These are phyloP conservation scores for Galerucella nymphaeae DNA, from an alignment of 2,888 invertebrate species.

Conservation along the genomic window DNA sequence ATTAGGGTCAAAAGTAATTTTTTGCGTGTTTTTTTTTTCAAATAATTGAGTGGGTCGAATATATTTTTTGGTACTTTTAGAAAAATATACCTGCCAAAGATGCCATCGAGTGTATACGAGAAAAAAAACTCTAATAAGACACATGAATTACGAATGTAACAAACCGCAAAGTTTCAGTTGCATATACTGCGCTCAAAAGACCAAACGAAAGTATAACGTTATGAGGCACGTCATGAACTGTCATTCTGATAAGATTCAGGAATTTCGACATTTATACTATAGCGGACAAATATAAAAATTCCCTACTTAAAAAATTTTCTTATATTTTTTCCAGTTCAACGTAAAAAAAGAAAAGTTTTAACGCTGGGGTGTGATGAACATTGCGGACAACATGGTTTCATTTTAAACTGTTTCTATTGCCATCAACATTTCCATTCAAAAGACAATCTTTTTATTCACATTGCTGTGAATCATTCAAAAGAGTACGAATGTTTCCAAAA, in stretches of 20 bases:
- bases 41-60: background rate
- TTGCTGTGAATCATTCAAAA: background rate
- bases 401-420: background rate
- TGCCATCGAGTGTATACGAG: background rate
- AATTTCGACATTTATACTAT: background rate
- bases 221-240: background rate
- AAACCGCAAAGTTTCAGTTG: background rate
- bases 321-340: background rate
- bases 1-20: no score
- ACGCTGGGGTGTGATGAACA: background rate
- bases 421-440: background rate
- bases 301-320: background rate
- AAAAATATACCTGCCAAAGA: slow-evolving; percentile 12
- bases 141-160: background rate
- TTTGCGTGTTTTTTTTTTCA: no score
- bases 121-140: background rate
- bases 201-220: background rate
- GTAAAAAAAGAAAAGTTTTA: background rate
- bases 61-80: background rate
- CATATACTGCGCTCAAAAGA: background rate
- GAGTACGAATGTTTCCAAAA: background rate
- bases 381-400: background rate
- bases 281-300: background rate
- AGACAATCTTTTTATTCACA: background rate
- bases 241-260: background rate